Evolutionary conservation across 2,797 vertebrate genomes (phyloP), one percentile per base, ranked within the genome.

Genomic region (Anguilla megastoma): DNA sequence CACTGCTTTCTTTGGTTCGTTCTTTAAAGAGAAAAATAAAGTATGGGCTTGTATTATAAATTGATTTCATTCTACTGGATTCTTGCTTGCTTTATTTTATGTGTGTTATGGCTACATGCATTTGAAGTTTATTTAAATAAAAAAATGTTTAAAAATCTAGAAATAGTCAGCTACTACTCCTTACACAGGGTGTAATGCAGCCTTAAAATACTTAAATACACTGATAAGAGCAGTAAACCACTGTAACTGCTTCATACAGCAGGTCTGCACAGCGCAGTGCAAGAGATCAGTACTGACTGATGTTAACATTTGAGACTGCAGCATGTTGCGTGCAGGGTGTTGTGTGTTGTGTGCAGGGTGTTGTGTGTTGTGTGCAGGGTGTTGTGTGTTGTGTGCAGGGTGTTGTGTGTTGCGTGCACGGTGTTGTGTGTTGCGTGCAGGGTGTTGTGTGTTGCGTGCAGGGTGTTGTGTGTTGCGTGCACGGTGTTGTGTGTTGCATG

Each of bases 361-460:
- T 33, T 33, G 33, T 33, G 33, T 33, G 33, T 33, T 33, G 36
- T 5, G 4, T 58, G 52, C 90, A 87, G 74, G 2, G 33, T 33
- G 33, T 33, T 33, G 36, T 5, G 4, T 58, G 90, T 8, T 83
- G 85, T 84, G 88, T 58, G 52, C 90, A 87, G 74, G 2, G 33
- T 33, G 33, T 33, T 33, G 36, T 5, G 4, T 58, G 90, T 8
- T 83, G 85, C 84, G 88, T 58, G 52, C 90, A 87, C 69, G 2
- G 33, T 33, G 33, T 33, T 33, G 36, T 5, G 4, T 58, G 90
- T 8, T 83, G 85, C 84, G 88, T 58, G 52, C 90, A 87, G 74
- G 2, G 33, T 33, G 33, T 33, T 33, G 36, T 5, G 4, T 58
- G 90, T 8, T 83, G 85, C 84, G 88, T 54, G 52, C 90, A 87